A percentile compares a stretch with the other conserved stretches of the same genome.
These are phyloP conservation scores for Ammodytes marinus DNA, from an alignment of 2,113 vertebrate species.

Conservation along the genomic window DNA sequence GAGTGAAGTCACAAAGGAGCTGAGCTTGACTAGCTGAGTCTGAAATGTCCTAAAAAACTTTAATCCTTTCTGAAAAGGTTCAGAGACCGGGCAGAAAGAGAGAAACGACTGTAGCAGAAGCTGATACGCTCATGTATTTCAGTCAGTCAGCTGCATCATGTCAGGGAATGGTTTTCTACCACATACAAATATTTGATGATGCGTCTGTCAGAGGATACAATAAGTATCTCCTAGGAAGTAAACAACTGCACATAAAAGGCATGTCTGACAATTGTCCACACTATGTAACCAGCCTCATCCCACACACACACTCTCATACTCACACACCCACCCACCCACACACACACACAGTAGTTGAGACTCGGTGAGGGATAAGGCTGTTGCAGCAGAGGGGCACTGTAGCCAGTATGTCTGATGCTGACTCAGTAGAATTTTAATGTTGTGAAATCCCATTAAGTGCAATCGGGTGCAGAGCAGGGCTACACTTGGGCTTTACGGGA, in stretches of 20 bases:
- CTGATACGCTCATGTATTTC: background rate
- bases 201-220: background rate
- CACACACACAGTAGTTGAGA: background rate
- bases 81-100: background rate
- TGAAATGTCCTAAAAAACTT: background rate
- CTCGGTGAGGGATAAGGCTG: conserved; percentile 8
- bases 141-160: background rate
- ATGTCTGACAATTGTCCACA: background rate
- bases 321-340: background rate
- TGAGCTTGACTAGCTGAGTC: background rate
- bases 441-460: conserved; percentile 76
- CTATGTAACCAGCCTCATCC: background rate
- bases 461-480: conserved; percentile 47
- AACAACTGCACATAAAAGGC: background rate
- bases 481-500: conserved; percentile 45
- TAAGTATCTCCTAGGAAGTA: background rate
- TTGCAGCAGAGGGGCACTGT: conserved; percentile 37
- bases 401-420: conserved; percentile 60
- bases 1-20: too few relatives aligned
- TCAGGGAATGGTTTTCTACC: conserved; percentile 5
- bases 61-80: background rate
- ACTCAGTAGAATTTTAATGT: conserved; percentile 74
- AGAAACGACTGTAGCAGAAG: background rate
- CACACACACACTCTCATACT: background rate
- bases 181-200: background rate